Percentiles rank a stretch among this genome's conserved stretches.
phyloP scores from a whole-genome alignment of 2,888 invertebrate species.

The Sycophila texana region DNA sequence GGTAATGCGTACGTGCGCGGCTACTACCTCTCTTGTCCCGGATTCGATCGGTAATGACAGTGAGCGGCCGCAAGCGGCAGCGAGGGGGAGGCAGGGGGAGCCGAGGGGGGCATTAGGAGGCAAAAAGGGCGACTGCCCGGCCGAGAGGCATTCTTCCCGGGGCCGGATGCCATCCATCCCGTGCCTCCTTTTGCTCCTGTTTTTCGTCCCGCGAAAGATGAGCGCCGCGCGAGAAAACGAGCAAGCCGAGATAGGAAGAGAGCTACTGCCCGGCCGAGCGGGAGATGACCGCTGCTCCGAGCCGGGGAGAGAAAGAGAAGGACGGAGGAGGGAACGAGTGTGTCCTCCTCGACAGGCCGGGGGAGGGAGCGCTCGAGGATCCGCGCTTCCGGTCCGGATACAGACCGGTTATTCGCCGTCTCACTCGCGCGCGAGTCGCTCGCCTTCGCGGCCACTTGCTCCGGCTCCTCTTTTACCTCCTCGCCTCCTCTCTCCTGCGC shows the following conservation, averaged over 20 bases:
- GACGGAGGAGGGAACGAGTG: neutral
- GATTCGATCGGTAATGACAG: slow-evolving; percentile 67
- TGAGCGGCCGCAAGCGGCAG: slow-evolving; percentile 55
- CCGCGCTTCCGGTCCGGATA: slow-evolving; percentile 75
- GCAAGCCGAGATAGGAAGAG: slow-evolving; percentile 1
- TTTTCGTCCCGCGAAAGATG: no score
- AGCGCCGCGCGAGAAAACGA: neutral
- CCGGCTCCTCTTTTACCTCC: neutral
- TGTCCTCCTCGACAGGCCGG: slow-evolving; percentile 49
- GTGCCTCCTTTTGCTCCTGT: no score
- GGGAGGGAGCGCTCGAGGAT: slow-evolving; percentile 67
- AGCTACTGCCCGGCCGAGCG: neutral
- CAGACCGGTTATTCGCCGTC: slow-evolving; percentile 70
- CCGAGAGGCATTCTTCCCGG: no score
- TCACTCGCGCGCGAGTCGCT: slow-evolving; percentile 29
- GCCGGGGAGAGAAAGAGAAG: slow-evolving; percentile 33
- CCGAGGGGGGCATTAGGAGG: slow-evolving; percentile 35
- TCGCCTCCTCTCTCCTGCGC: neutral
- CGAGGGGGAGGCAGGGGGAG: slow-evolving; percentile 49
- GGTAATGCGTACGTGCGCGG: neutral
- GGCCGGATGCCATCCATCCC: no score
- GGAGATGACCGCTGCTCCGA: no score
- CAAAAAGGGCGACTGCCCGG: slow-evolving; percentile 15
- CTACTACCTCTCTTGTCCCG: slow-evolving; percentile 58
- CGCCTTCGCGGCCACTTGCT: slow-evolving; percentile 14